phyloP scores from a whole-genome alignment of 2,113 vertebrate genomes.

The Axis porcinus region DNA sequence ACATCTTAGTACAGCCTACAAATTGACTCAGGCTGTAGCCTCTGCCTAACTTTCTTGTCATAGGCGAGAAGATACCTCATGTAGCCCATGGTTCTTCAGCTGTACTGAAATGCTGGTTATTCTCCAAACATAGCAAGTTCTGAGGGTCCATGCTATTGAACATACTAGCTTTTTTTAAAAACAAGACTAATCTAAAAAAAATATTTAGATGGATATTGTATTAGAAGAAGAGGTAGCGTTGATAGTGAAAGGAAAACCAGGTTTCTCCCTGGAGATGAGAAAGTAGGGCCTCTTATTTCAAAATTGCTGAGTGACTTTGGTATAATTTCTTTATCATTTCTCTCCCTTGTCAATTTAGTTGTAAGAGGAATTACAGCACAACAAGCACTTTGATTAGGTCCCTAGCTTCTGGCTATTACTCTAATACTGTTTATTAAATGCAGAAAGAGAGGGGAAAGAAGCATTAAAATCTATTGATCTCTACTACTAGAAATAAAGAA shows the following conservation, averaged over 20 bases:
- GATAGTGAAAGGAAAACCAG: background rate
- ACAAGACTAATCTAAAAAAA: background rate
- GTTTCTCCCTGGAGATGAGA: background rate
- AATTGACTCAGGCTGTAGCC: background rate
- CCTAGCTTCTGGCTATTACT: background rate
- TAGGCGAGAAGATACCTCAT: background rate
- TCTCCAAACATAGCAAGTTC: background rate
- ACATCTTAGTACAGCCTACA: background rate
- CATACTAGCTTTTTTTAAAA: background rate
- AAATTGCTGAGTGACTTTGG: background rate
- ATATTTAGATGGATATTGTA: background rate
- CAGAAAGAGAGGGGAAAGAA: background rate
- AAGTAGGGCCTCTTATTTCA: background rate
- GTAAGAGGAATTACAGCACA: background rate
- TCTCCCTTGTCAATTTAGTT: background rate
- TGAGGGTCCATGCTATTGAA: background rate
- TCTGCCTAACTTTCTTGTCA: background rate
- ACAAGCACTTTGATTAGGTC: background rate
- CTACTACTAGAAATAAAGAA: background rate
- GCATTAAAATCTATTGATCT: background rate
- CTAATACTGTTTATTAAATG: background rate
- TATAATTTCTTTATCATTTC: background rate
- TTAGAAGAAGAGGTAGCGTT: background rate
- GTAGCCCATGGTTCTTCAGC: background rate
- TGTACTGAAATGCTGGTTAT: background rate